These are phyloP conservation scores for Synanthedon myopaeformis DNA, from an alignment of 2,888 invertebrate genomes.

Conservation along the genomic window DNA sequence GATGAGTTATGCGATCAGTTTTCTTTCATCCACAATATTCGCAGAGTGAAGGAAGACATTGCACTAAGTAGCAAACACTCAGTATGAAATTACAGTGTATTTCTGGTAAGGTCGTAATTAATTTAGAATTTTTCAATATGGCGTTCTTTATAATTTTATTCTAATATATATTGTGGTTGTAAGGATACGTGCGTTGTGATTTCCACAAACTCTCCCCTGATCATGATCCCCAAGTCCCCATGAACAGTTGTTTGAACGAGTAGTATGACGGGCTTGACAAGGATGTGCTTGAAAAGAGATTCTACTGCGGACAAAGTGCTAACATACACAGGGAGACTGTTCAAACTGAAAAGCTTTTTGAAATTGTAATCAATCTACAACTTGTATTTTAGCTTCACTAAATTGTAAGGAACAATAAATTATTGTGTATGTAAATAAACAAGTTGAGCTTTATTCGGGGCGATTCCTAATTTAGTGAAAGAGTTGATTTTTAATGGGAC, in stretches of 20 bases:
- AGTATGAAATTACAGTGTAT: slow-evolving; percentile 69
- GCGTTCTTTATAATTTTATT: slow-evolving; percentile 72
- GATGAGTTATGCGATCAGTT: slow-evolving; percentile 55
- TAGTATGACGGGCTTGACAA: not conserved
- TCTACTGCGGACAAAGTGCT: too few species aligned
- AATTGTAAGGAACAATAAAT: slow-evolving; percentile 71
- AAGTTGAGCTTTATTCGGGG: slow-evolving; percentile 64
- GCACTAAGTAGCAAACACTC: slow-evolving; percentile 54
- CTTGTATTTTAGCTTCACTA: slow-evolving; percentile 70
- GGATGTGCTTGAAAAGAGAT: too few species aligned
- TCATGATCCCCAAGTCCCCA: slow-evolving; percentile 34
- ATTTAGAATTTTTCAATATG: slow-evolving; percentile 72
- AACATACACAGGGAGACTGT: slow-evolving; percentile 42
- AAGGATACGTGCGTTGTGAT: slow-evolving; percentile 73
- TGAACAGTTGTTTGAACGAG: slow-evolving; percentile 14
- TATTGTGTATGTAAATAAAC: slow-evolving; percentile 70
- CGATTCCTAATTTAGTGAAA: slow-evolving; percentile 26
- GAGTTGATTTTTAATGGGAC: not conserved
- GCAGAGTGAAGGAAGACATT: slow-evolving; percentile 47
- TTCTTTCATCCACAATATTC: slow-evolving; percentile 71
- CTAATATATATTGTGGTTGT: slow-evolving; percentile 80
- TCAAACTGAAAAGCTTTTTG: slow-evolving; percentile 59
- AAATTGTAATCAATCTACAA: slow-evolving; percentile 66
- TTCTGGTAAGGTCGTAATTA: slow-evolving; percentile 61
- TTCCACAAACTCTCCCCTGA: slow-evolving; percentile 57